These are phyloP conservation scores for Pegoplata infirma DNA, from an alignment of 2,888 invertebrate species.

Conservation along the genomic window DNA sequence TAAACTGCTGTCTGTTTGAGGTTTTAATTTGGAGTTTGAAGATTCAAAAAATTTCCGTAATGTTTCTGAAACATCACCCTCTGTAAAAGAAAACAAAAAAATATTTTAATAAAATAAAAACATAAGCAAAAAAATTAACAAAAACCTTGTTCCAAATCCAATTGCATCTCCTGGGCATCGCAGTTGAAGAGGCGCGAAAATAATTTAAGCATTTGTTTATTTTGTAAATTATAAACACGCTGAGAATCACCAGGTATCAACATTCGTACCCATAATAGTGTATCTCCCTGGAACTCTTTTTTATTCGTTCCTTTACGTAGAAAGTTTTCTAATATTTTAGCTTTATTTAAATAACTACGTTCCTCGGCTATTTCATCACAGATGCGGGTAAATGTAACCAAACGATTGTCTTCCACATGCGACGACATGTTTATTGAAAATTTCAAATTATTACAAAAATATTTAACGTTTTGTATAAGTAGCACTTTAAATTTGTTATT, in stretches of 20 bases:
- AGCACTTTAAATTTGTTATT: slow-evolving; percentile 11
- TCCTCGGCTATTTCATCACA: slow-evolving; percentile 88
- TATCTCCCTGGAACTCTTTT: slow-evolving; percentile 86
- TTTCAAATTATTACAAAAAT: slow-evolving; percentile 82
- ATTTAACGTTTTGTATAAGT: neutral
- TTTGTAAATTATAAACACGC: slow-evolving; percentile 94
- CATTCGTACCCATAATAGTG: slow-evolving; percentile 88
- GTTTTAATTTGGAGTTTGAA: slow-evolving; percentile 80
- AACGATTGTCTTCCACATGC: slow-evolving; percentile 82
- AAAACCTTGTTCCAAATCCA: slow-evolving; percentile 87
- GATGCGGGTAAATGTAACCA: slow-evolving; percentile 87
- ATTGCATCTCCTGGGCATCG: slow-evolving; percentile 89
- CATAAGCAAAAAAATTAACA: neutral
- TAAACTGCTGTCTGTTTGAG: slow-evolving; percentile 84
- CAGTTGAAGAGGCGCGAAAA: slow-evolving; percentile 88
- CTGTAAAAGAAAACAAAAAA: slow-evolving; percentile 58
- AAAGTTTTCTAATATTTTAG: slow-evolving; percentile 81
- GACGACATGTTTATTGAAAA: slow-evolving; percentile 77
- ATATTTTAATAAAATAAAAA: neutral
- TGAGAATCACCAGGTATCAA: slow-evolving; percentile 90
- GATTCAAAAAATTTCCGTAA: slow-evolving; percentile 87
- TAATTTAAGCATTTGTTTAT: slow-evolving; percentile 92
- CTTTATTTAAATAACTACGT: slow-evolving; percentile 84
- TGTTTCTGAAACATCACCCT: slow-evolving; percentile 92
- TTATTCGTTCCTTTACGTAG: slow-evolving; percentile 81